Evolutionary conservation across 2,113 vertebrate genomes (phyloP).

Genomic region (Ascaphus truei): DNA sequence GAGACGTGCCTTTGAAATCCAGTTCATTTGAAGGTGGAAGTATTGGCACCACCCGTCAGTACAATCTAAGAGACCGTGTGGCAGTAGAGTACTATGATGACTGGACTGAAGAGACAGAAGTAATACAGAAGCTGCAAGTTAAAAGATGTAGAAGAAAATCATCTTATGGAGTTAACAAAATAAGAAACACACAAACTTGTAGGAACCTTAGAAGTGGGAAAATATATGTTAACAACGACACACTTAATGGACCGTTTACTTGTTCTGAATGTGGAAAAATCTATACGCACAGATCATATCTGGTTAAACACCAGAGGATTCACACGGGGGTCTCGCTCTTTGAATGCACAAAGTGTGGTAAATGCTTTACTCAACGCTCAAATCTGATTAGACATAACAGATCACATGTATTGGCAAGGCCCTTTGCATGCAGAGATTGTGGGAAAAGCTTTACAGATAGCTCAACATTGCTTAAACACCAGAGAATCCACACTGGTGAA

Average conservation of each 20-base stretch:
- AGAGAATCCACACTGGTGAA: slow-evolving; percentile 12
- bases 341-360: slow-evolving; percentile 7
- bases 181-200: neutral
- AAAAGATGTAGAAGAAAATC: neutral
- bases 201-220: too few species aligned
- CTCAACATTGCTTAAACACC: slow-evolving; percentile 12
- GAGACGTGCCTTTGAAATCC: neutral
- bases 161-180: neutral
- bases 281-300: neutral
- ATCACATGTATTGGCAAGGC: neutral
- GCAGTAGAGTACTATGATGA: slow-evolving; percentile 1
- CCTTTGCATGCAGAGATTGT: neutral
- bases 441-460: slow-evolving; percentile 1
- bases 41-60: neutral
- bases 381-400: slow-evolving; percentile 12
- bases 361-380: slow-evolving; percentile 14
- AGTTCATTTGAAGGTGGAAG: neutral
- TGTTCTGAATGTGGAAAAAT: slow-evolving; percentile 21
- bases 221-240: too few species aligned
- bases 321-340: slow-evolving; percentile 1
- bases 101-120: neutral
- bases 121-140: neutral
- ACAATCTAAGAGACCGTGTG: neutral
- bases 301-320: neutral
- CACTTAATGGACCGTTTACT: neutral